Evolutionary conservation across 2,888 invertebrate species (phyloP), one percentile per base, ranked within the genome.

Genomic region (Vanessa cardui): DNA sequence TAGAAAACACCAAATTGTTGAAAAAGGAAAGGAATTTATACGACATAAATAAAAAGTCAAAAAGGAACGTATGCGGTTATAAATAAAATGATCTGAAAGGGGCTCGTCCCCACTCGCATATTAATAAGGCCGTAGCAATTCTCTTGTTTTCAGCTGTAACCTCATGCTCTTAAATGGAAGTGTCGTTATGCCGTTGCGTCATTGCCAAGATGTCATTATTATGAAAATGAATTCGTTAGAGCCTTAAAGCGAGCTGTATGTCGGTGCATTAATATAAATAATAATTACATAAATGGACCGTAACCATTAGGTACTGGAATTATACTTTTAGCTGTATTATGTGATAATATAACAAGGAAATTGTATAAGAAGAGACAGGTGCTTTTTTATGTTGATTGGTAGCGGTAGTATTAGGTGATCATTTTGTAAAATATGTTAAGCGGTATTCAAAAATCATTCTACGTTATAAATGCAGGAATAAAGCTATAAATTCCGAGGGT

Each of bases 141-240:
- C 58, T 50, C 56, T 62, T 62, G 50, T 50, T 62, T 58, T 45
- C 21, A 62, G 50, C 33, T 47, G 8, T 50, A 50, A 33, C 60
- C 46, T 62, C 20, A 49, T 31, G 33, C 45, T 58, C 58, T 56
- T 49, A 58, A 62, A 62, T 50, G 56, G 49, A 62, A 66, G 66
- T 58, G 62, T 62, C 62, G 58, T 52, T 26, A 18, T 21, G 18
- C 12, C 58, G 62, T 58, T 18, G 58, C 62, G 44, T 62, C 66
- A 67, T 67, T 58, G 58, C 44, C 54, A 45, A 62, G 62, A 62
- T 58, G 62, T 50, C 58, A 49, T 49, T 67, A 58, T 62, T 67
- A 62, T 67, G 66, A 62, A 67, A 67, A 62, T 62, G 62, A 62
- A 67, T 67, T 62, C 62, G 58, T 66, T 61, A 54, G 21, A 50